Evolutionary conservation across 2,797 vertebrate genomes (phyloP), one percentile per base, ranked within the genome.

Genomic region (Gymnoscopelus microlampas): DNA sequence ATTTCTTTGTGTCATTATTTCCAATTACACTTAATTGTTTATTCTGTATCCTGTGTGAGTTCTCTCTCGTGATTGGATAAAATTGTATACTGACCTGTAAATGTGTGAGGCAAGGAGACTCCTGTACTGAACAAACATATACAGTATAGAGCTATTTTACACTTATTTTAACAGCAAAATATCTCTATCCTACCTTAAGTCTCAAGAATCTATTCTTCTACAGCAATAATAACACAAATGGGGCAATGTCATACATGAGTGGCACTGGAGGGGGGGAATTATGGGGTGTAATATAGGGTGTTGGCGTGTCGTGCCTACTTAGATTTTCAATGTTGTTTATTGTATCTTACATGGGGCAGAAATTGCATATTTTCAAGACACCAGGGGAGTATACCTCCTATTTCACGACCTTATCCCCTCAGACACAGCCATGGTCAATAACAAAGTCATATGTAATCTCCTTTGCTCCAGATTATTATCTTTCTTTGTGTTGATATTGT

Each of bases 231-330:
- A 60, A 78, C 12, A 81, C 74, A 71, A 79, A 77, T n/a, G 24
- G 61, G 70, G 58, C 50, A 71, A 66, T 82, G 48, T 60, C 81
- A 77, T 53, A 71, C 75, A 82, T 68, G 61, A 70, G 23, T 66
- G 15, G 48, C 51, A 11, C 62, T 68, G 62, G 67, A 19, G 19
- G 19, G 24, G 76, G 55, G 83, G 81, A 88, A 93, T 93, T 92
- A 92, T 39, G 71, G 77, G 78, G 84, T 91, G 76, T 74, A 89
- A 89, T 87, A 79, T 88, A 89, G 77, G 82, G 87, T 86, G 72
- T 87, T 19, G 19, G 19, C 19, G 19, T 19, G 19, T 19, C 19
- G 19, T 19, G 19, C 19, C 19, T 19, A 19, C 19, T 19, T 19
- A 19, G 19, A 19, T 19, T 19, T 19, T 19, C 1, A 19, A 19